phyloP scores from a whole-genome alignment of 2,797 vertebrate species.

The Chloroceryle inda region DNA sequence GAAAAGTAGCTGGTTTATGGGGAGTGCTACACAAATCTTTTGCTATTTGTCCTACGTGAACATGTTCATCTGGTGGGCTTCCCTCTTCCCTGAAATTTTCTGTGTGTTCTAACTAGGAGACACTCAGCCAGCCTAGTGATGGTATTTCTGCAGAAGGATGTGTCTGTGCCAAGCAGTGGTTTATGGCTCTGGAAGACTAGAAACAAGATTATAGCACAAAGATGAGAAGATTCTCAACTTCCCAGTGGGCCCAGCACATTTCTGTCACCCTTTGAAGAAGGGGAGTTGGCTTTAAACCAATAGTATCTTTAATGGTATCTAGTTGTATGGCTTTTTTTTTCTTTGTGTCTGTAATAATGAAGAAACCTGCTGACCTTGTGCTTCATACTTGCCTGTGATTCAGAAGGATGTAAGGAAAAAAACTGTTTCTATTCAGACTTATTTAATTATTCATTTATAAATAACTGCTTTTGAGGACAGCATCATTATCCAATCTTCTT shows the following conservation, averaged over 20 bases:
- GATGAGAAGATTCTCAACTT: background rate
- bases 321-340: background rate
- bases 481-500: background rate
- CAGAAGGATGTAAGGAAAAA: constrained; percentile 1
- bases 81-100: background rate
- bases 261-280: constrained; percentile 2
- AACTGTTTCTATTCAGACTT: background rate
- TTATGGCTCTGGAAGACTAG: background rate
- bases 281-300: background rate
- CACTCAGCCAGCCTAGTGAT: rapidly evolving
- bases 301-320: background rate
- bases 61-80: background rate
- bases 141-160: background rate
- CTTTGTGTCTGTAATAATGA: background rate
- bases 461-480: background rate
- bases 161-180: background rate
- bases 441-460: background rate
- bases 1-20: background rate
- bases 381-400: background rate
- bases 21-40: background rate
- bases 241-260: background rate
- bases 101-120: background rate
- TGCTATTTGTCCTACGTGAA: background rate
- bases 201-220: background rate
- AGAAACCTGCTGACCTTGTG: background rate